Percentiles rank a stretch among this genome's conserved stretches.
Evolutionary conservation across 2,113 vertebrate genomes (phyloP).

Genomic region (Microtus richardsoni): DNA sequence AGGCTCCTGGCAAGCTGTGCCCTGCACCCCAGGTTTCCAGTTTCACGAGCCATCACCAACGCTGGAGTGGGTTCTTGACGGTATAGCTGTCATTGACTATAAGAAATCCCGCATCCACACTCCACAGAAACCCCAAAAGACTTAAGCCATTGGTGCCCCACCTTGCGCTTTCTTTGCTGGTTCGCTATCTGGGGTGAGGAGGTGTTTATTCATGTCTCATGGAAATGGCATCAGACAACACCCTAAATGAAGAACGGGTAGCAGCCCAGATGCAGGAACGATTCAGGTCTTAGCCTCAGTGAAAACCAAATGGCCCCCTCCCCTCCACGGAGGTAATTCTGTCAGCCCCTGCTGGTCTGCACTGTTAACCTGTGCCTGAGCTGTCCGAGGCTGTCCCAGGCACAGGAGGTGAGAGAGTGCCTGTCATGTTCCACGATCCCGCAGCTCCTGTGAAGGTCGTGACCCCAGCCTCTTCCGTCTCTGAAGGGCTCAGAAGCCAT

Average conservation of each 20-base stretch:
- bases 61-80: background rate
- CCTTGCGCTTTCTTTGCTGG: background rate
- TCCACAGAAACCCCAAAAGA: background rate
- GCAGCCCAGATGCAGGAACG: background rate
- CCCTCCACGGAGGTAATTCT: background rate
- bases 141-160: background rate
- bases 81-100: background rate
- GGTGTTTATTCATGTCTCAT: no score
- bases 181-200: background rate
- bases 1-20: background rate
- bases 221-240: background rate
- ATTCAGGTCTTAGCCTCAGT: background rate
- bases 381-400: background rate
- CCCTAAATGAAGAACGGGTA: background rate
- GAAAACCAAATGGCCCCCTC: background rate
- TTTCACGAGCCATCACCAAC: background rate
- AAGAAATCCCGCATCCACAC: background rate
- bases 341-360: background rate
- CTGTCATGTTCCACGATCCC: accelerated
- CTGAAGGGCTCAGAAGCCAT: background rate
- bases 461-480: background rate
- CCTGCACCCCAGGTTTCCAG: background rate
- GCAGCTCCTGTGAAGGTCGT: background rate
- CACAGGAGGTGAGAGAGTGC: background rate
- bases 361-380: background rate